Evolutionary conservation across 1,140 invertebrate species (phyloP).

Genomic region (Oryctes rhinoceros): DNA sequence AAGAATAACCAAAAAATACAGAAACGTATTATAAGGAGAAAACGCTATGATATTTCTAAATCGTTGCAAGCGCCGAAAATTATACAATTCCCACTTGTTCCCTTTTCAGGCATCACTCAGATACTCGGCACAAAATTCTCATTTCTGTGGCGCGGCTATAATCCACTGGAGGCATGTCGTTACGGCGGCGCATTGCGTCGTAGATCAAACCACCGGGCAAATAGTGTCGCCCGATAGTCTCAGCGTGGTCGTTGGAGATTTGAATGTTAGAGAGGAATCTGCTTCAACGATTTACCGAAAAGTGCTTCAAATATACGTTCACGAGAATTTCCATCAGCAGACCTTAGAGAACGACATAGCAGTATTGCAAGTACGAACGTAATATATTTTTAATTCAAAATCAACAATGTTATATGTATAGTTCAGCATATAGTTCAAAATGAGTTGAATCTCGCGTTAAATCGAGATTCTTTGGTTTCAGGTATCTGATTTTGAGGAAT

Average conservation of each 20-base stretch:
- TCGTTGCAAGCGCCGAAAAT: no score
- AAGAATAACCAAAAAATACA: no score
- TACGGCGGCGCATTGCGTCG: constrained; percentile 71
- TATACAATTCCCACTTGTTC: no score
- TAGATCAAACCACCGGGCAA: constrained; percentile 44
- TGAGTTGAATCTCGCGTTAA: no score
- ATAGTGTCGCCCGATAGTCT: constrained; percentile 43
- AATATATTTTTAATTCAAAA: not conserved
- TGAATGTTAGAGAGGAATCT: constrained; percentile 41
- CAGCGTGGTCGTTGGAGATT: constrained; percentile 47
- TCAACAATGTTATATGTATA: no score
- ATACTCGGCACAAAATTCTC: constrained; percentile 46
- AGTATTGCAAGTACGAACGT: constrained; percentile 44
- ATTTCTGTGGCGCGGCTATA: constrained; percentile 68
- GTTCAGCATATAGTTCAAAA: no score
- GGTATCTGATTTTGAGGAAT: constrained; percentile 36
- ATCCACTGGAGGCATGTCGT: constrained; percentile 63
- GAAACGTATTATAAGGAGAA: no score
- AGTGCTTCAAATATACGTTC: constrained; percentile 43
- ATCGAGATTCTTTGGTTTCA: not conserved
- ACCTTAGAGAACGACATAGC: constrained; percentile 47
- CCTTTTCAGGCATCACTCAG: constrained; percentile 13
- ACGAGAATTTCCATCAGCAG: constrained; percentile 43
- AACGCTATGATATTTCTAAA: no score
- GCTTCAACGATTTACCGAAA: constrained; percentile 41